Evolutionary conservation across 1,140 invertebrate species (phyloP), one percentile per base, ranked within the genome.

Genomic region (Druon quercuslanigerum): DNA sequence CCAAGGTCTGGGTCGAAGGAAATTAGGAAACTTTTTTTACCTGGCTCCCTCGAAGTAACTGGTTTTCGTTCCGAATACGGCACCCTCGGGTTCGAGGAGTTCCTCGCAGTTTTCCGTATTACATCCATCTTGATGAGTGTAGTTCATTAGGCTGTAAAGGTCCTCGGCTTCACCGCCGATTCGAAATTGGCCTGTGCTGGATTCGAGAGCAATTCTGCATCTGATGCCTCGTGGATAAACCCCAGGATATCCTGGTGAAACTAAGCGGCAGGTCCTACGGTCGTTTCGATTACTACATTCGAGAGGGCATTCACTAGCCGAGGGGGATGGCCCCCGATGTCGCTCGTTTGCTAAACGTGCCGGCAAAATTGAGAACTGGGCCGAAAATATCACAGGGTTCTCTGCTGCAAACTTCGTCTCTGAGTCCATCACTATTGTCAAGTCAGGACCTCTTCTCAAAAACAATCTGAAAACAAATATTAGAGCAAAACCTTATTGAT

Each of bases 331-430:
- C 3, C 81, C 83, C 50, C 84, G 83, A 57, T 88, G 81, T 12
- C 87, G 81, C 25, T 88, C 87, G 50, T 78, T 74, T 14, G 84
- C 83, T 9, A 88, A 71, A 14, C 85, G 81, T 0, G 81, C 74
- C 3, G 86, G 85, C 3, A 88, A 73, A 12, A 89, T 83, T 3
- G 87, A 89, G 50, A 85, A 89, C 51, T 89, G 88, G 0, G 88
- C 87, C 16, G 87, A 89, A 79, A 89, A 89, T 19, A 89, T 88
- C 9, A 89, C 88, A 2, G 88, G 88, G 60, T 89, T 88, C n/a
- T 85, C 83, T 0, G 84, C 86, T 7, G 88, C 88, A 71, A 89
- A 89, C 6, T 84, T 83, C 2, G 73, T 82, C 70, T 89, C 88
- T 12, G 88, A 89, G 19, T 83, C 83, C 79, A 89, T 83, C 13